Conservation (phyloP, 2,888 invertebrate genomes). For the Eristalis tenax region DNA sequence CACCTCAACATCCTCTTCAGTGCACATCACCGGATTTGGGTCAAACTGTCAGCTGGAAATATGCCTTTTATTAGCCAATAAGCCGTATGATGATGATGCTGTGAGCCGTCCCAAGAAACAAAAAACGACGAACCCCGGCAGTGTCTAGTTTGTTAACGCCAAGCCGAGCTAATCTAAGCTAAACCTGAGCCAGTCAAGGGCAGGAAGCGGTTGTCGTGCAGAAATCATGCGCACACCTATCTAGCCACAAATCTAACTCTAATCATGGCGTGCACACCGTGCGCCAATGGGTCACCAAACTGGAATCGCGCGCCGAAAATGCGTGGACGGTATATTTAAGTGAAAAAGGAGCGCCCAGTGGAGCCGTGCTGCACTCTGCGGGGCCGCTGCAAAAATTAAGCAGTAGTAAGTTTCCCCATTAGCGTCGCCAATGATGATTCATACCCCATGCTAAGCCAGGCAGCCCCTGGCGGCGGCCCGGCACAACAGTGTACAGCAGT, state of each 20-base stretch:
- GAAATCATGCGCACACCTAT: conserved; percentile 61
- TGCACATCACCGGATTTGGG: conserved; percentile 45
- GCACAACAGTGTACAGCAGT: conserved; percentile 25
- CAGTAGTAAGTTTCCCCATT: conserved; percentile 68
- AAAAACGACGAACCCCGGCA: neutral
- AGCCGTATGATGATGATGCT: conserved; percentile 16
- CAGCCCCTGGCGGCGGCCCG: conserved; percentile 42
- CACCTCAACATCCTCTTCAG: conserved; percentile 37
- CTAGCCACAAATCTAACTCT: conserved; percentile 64
- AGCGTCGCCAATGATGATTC: conserved; percentile 65
- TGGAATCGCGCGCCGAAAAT: conserved; percentile 63
- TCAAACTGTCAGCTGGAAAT: conserved; percentile 51
- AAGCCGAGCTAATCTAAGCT: neutral
- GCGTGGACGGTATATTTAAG: conserved; percentile 72
- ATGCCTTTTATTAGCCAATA: conserved; percentile 42
- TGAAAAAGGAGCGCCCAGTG: conserved; percentile 67
- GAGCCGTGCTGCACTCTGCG: conserved; percentile 7
- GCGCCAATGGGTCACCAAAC: conserved; percentile 71
- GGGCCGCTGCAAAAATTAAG: conserved; percentile 27
- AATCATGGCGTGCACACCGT: conserved; percentile 59
- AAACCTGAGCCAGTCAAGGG: conserved; percentile 52
- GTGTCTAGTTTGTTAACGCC: neutral
- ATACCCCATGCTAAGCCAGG: conserved; percentile 20
- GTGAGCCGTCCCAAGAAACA: neutral
- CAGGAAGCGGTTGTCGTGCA: conserved; percentile 64